Base-by-base conservation (phyloP, 2,888 invertebrate species). In the Tenodera sinensis region DNA sequence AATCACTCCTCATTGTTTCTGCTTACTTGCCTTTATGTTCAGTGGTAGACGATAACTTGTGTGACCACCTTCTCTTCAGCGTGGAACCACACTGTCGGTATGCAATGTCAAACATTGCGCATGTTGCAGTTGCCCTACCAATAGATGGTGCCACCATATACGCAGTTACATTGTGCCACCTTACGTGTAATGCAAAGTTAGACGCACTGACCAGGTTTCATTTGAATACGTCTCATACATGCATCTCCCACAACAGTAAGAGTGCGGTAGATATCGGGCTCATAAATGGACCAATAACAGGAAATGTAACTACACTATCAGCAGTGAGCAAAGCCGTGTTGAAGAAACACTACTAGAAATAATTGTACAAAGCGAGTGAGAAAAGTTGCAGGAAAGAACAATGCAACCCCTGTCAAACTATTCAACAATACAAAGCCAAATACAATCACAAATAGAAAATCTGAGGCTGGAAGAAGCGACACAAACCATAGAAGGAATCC, bases 371-470 rank as follows among this genome's bases (percentile, higher is more conserved):
- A 34, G 9, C 3, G 14, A 28, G 2, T 28, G 28, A 6, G 27
- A 83, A 3, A 83, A 4, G 30, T 30, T 4, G 3, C 2, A 83
- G 6, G 83, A 83, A 83, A 27, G 9, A 14, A 83, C 3, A 83
- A 83, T 14, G 9, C 28, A 83, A 6, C 83, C 25, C 3, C 83
- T 83, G 4, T 83, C 83, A 83, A 83, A 14, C 4, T n/a, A n/a
- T 3, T 14, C 3, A 3, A n/a, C n/a, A n/a, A n/a, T n/a, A 2
- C 1, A n/a, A 3, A 83, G 7, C 3, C n/a, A 14, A 2, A n/a
- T 27, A 27, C 3, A 81, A 6, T 25, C 20, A 81, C 82, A 3
- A 81, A 81, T 81, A 81, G 82, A 81, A 81, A 81, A 81, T 6
- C 3, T 6, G 82, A 81, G 82, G 82, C 2, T 81, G 82, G 6